Evolutionary conservation across 1,140 invertebrate species (phyloP).

Genomic region (Planococcus citri): DNA sequence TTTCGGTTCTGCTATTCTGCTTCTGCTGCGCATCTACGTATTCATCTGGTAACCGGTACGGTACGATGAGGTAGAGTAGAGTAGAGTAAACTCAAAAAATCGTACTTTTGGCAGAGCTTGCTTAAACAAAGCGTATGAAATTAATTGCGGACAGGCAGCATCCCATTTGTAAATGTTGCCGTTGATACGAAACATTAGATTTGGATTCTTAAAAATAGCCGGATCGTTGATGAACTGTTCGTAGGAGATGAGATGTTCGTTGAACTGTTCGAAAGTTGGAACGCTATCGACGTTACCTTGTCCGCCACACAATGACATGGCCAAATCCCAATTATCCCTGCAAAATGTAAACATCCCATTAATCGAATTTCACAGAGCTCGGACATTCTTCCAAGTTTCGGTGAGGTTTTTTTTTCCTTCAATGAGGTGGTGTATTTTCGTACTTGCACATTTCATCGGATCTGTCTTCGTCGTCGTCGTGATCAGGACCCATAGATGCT

Average conservation of each 20-base stretch:
- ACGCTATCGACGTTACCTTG: conserved; percentile 45
- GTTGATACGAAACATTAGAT: conserved; percentile 75
- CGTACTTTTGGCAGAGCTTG: conserved; percentile 24
- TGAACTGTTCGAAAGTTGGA: conserved; percentile 51
- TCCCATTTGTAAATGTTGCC: conserved; percentile 82
- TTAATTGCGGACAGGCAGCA: conserved; percentile 71
- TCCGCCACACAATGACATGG: conserved; percentile 70
- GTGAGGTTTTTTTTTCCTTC: no score
- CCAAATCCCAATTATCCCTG: conserved; percentile 41
- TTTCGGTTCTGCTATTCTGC: no score
- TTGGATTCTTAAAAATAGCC: conserved; percentile 61
- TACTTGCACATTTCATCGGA: background rate
- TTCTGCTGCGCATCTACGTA: no score
- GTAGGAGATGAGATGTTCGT: conserved; percentile 60
- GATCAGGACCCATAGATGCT: background rate
- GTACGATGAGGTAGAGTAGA: no score
- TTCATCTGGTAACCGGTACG: no score
- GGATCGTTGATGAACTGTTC: conserved; percentile 74
- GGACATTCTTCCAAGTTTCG: no score
- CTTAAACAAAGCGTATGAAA: conserved; percentile 41
- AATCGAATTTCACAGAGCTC: no score
- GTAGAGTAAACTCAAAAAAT: background rate
- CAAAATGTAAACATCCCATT: background rate
- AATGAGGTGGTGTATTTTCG: no score
- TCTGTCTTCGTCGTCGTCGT: background rate